Conservation (phyloP, 2,888 invertebrate species). For the Eulithis testata region DNA sequence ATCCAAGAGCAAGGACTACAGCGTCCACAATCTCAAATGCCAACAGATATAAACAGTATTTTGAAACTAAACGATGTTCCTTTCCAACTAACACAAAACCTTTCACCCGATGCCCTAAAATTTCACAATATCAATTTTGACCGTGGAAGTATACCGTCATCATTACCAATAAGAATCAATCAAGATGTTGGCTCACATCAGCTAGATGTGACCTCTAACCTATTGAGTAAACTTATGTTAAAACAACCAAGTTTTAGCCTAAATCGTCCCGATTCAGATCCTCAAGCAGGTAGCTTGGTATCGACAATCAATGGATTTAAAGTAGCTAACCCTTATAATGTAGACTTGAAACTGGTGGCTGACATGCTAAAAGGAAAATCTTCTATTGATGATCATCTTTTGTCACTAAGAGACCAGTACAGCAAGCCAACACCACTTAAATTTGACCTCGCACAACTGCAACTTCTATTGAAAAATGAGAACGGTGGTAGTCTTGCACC, state of each 20-base stretch:
- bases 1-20: conserved; percentile 57
- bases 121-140: conserved; percentile 67
- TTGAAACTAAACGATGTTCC: conserved; percentile 76
- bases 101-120: conserved; percentile 59
- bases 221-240: conserved; percentile 66
- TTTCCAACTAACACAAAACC: conserved; percentile 65
- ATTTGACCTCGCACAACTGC: conserved; percentile 70
- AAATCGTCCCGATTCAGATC: conserved; percentile 68
- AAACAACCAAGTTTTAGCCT: conserved; percentile 61
- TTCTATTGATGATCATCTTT: conserved; percentile 65
- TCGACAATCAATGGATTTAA: conserved; percentile 79
- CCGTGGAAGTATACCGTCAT: conserved; percentile 63
- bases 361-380: conserved; percentile 78
- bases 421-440: conserved; percentile 65
- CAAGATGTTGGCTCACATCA: conserved; percentile 78
- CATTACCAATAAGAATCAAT: conserved; percentile 69
- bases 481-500: conserved; percentile 53
- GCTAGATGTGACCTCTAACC: conserved; percentile 67
- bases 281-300: conserved; percentile 56
- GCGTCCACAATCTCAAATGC: conserved; percentile 55
- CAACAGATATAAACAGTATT: conserved; percentile 62
- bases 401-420: conserved; percentile 64
- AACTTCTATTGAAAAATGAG: conserved; percentile 70
- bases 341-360: conserved; percentile 77
- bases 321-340: conserved; percentile 81